phyloP scores from a whole-genome alignment of 2,113 vertebrate genomes.

The Tursiops truncatus region DNA sequence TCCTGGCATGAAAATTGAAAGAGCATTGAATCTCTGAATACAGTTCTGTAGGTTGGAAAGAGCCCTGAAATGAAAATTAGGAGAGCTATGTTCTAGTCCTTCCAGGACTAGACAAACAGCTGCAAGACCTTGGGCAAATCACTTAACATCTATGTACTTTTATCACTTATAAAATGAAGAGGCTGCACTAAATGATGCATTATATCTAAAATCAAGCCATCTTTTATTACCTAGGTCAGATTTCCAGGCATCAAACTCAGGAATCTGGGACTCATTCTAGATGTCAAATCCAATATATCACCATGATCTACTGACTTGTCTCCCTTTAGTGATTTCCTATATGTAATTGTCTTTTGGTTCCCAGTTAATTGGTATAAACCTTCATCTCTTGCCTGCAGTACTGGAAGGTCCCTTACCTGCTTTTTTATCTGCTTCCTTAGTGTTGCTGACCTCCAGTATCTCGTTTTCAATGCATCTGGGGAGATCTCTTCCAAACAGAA shows the following conservation, averaged over 20 bases:
- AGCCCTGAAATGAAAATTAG: background rate
- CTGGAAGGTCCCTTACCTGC: background rate
- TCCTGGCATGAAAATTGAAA: constrained; percentile 6
- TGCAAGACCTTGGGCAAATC: background rate
- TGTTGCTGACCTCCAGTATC: background rate
- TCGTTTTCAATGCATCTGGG: background rate
- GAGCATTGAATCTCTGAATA: constrained; percentile 17
- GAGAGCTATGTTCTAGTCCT: background rate
- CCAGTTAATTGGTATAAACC: background rate
- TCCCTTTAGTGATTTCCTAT: background rate
- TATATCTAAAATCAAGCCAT: background rate
- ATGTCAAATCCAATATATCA: background rate
- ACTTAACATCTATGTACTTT: background rate
- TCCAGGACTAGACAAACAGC: constrained; percentile 2
- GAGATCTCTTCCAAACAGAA: background rate
- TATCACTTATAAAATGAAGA: background rate
- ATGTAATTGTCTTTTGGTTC: background rate
- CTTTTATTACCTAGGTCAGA: background rate
- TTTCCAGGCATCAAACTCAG: background rate
- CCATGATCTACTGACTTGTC: background rate
- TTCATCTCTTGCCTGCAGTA: background rate
- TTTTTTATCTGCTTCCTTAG: background rate
- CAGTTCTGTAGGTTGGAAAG: constrained; percentile 19
- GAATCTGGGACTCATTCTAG: background rate
- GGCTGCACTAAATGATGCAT: background rate